Conservation (phyloP, 1,140 invertebrate genomes). For the Papilio polytes region DNA sequence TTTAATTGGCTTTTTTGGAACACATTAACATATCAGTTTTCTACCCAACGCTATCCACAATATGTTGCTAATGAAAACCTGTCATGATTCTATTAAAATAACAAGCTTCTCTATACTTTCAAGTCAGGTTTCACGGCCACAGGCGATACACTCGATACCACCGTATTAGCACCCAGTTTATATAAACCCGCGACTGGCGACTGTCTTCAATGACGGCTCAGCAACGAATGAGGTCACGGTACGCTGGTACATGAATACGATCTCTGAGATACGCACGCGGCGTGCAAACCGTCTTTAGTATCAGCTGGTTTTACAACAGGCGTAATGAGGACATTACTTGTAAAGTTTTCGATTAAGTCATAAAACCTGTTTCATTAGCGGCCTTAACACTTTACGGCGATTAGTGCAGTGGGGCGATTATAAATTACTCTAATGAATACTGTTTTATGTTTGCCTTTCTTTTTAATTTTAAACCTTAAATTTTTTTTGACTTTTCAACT, state of each 20-base stretch:
- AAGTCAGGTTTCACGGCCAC: constrained; percentile 37
- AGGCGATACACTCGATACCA: constrained; percentile 26
- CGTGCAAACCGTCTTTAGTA: constrained; percentile 43
- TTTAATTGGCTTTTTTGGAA: background rate
- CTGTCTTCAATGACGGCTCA: constrained; percentile 20
- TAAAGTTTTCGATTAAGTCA: constrained; percentile 28
- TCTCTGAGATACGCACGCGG: constrained; percentile 38
- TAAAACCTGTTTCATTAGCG: constrained; percentile 35
- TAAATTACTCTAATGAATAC: background rate
- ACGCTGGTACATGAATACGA: constrained; percentile 37
- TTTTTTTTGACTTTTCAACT: too few species aligned
- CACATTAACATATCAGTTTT: background rate
- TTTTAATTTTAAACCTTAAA: background rate
- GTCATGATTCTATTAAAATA: constrained; percentile 19
- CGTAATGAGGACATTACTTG: constrained; percentile 38
- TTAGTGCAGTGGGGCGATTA: constrained; percentile 7
- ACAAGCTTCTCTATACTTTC: constrained; percentile 37
- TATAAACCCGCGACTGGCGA: constrained; percentile 13
- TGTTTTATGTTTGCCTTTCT: background rate
- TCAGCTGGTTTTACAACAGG: constrained; percentile 44
- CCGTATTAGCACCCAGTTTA: constrained; percentile 23
- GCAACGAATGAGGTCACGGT: constrained; percentile 32
- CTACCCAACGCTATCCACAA: background rate
- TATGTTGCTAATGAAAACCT: constrained; percentile 19
- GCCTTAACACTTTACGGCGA: constrained; percentile 11